Percentiles rank a stretch among this genome's conserved stretches.
Conservation (phyloP, 2,797 vertebrate species). For the Pogonophryne albipinna region DNA sequence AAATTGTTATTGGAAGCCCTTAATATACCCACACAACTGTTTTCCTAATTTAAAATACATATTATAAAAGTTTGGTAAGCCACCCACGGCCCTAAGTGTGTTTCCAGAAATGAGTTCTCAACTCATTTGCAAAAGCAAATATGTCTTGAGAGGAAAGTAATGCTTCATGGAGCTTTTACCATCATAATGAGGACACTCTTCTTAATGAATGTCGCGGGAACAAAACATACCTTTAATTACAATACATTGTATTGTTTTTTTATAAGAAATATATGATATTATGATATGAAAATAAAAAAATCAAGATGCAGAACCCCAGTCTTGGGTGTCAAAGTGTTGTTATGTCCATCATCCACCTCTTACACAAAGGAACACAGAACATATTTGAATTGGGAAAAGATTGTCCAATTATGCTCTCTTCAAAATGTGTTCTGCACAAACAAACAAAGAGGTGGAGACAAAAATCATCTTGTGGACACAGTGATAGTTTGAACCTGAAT, state of each 20-base stretch:
- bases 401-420: background rate
- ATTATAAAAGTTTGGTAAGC: background rate
- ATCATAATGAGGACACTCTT: background rate
- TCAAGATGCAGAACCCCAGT: background rate
- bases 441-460: slow-evolving; percentile 5
- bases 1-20: background rate
- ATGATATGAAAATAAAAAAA: no score
- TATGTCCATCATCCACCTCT: background rate
- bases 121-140: background rate
- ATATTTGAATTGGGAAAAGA: background rate
- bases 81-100: background rate
- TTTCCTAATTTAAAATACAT: background rate
- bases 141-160: background rate
- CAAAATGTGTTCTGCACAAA: background rate
- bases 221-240: fast-evolving
- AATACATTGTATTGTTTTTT: background rate
- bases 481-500: slow-evolving; percentile 25
- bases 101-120: background rate
- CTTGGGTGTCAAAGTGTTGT: background rate
- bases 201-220: background rate
- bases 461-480: slow-evolving; percentile 3
- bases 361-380: background rate
- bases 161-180: background rate
- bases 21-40: no score
- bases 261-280: no score